A percentile compares a stretch with the other conserved stretches of the same genome.
phyloP scores from a whole-genome alignment of 2,113 vertebrate genomes.

The Prionailurus viverrinus region DNA sequence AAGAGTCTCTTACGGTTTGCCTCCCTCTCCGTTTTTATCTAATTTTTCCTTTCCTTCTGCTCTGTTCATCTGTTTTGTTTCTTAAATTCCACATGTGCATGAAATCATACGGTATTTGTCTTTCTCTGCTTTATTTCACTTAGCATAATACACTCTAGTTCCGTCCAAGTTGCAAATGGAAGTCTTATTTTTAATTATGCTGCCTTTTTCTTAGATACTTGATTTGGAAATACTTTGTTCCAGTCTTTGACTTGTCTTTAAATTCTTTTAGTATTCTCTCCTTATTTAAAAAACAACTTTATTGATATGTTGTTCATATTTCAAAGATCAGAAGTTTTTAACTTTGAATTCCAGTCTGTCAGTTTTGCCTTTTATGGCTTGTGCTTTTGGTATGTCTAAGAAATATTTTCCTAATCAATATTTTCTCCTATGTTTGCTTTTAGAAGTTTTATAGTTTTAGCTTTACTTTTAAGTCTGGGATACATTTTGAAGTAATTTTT shows the following conservation, averaged over 20 bases:
- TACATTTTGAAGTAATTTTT: constrained; percentile 8
- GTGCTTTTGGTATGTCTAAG: not conserved
- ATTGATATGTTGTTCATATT: not conserved
- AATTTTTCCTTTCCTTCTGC: too few species aligned
- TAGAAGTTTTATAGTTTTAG: constrained; percentile 10
- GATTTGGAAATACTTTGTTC: constrained; percentile 40
- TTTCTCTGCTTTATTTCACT: too few species aligned
- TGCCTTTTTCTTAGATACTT: not conserved
- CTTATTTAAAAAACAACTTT: not conserved
- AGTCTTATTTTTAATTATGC: constrained; percentile 41
- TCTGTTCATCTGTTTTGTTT: too few species aligned
- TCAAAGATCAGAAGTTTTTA: constrained; percentile 17
- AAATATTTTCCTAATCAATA: not conserved
- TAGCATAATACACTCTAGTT: too few species aligned
- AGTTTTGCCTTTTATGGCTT: constrained; percentile 11
- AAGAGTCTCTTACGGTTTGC: too few species aligned
- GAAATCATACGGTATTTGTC: too few species aligned
- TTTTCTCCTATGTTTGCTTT: constrained; percentile 44
- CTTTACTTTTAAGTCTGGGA: constrained; percentile 33
- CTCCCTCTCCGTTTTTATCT: too few species aligned
- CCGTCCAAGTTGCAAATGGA: not conserved
- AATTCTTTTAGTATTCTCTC: not conserved
- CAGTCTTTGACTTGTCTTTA: not conserved
- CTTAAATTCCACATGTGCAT: too few species aligned
- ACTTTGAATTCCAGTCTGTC: constrained; percentile 15